Base-by-base conservation (phyloP, 2,888 invertebrate species). In the Andrena minutula region DNA sequence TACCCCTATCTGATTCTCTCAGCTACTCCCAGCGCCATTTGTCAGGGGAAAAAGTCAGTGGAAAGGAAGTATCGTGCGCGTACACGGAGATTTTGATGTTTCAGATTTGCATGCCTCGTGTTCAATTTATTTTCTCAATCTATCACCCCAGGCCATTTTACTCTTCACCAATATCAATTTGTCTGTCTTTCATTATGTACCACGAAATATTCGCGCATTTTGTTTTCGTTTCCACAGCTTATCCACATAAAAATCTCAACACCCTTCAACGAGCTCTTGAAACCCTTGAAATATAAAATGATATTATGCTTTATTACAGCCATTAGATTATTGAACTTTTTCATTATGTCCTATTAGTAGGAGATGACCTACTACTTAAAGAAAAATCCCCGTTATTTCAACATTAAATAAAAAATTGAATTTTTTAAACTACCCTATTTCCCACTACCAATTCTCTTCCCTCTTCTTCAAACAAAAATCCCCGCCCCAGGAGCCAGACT, bases 101-200 rank as follows among this genome's bases (percentile, higher is more conserved):
- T 78, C 56, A 68, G 66, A 56, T 73, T 61, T 68, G 70, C 71
- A 70, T 70, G 65, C 63, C 35, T 16, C 28, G 70, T 78, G 30
- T 41, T 56, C 76, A 60, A 78, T 79, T 79, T 78, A 70, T 79
- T 78, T 78, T 30, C 58, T 51, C 70, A 58, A 78, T 65, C 51
- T 51, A 51, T 70, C 41, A 26, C 51, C 32, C 49, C 26, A 41
- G 30, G 32, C 10, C 41, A 41, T 41, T 41, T 41, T 16, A 32
- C 49, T 51, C 28, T 51, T 72, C 16, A n/a, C 30, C 47, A 26
- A 58, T 76, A 58, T 5, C 73, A 72, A 76, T 72, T 72, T 64
- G 47, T 64, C 56, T 23, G n/a, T 16, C 28, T 72, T 56, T 64
- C 75, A 61, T 75, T 70, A 61, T 70, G 47, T 16, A 20, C 23